A percentile compares a stretch with the other conserved stretches of the same genome.
These are phyloP conservation scores for Andrena flavipes DNA, from an alignment of 2,888 invertebrate species.

Conservation along the genomic window DNA sequence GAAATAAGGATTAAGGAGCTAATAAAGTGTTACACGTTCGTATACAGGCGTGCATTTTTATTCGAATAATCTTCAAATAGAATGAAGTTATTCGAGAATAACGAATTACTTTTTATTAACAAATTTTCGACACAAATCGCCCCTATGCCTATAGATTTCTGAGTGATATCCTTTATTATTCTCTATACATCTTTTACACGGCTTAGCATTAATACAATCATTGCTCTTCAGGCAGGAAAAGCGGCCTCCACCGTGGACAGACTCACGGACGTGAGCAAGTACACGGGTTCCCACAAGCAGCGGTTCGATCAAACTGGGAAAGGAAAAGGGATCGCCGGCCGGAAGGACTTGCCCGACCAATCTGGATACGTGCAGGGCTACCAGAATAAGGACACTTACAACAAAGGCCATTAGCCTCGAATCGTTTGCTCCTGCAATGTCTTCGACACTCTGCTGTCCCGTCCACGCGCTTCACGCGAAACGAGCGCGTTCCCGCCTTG, in stretches of 20 bases:
- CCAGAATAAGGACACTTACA: slow-evolving; percentile 92
- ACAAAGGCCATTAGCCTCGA: slow-evolving; percentile 63
- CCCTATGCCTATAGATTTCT: background rate
- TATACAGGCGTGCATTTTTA: too few relatives aligned
- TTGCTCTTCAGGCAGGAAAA: slow-evolving; percentile 80
- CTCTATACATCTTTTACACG: background rate
- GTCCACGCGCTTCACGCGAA: slow-evolving; percentile 56
- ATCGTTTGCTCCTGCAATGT: slow-evolving; percentile 35
- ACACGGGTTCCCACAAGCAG: slow-evolving; percentile 95
- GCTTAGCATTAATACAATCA: background rate
- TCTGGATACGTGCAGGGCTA: slow-evolving; percentile 94
- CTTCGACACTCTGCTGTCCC: slow-evolving; percentile 57
- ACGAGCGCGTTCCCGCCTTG: slow-evolving; percentile 31
- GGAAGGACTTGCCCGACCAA: slow-evolving; percentile 90
- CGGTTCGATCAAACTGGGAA: slow-evolving; percentile 94
- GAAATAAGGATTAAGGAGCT: too few relatives aligned
- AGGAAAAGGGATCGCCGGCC: slow-evolving; percentile 93
- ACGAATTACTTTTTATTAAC: too few relatives aligned
- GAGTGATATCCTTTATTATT: background rate
- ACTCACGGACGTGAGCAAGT: slow-evolving; percentile 94
- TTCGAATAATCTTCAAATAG: too few relatives aligned
- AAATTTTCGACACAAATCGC: too few relatives aligned
- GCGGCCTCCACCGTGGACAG: slow-evolving; percentile 88
- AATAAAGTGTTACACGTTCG: too few relatives aligned
- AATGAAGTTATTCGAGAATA: too few relatives aligned